phyloP scores from a whole-genome alignment of 1,140 invertebrate genomes.

The Diuraphis noxia region DNA sequence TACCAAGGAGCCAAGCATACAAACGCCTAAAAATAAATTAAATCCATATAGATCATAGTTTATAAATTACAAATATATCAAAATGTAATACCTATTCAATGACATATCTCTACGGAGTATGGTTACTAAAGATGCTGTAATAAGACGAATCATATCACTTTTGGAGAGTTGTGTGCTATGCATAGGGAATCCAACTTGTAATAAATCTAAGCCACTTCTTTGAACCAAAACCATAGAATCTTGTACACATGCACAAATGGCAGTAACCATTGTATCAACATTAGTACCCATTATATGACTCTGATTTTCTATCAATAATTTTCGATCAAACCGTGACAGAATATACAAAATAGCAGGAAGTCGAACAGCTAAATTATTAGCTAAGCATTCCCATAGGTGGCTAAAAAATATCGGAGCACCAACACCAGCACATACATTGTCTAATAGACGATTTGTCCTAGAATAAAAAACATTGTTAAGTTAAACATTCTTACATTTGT shows the following conservation, averaged over 20 bases:
- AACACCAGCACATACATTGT: constrained; percentile 80
- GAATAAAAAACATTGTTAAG: constrained; percentile 54
- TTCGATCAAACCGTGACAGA: constrained; percentile 81
- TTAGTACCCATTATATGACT: constrained; percentile 84
- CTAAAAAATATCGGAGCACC: constrained; percentile 81
- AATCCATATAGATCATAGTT: constrained; percentile 8
- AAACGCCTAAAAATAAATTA: constrained; percentile 66
- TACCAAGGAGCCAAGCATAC: constrained; percentile 81
- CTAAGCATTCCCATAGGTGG: constrained; percentile 86
- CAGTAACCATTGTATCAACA: constrained; percentile 77
- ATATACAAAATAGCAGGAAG: constrained; percentile 83
- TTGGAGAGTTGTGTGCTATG: constrained; percentile 77
- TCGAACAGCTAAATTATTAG: constrained; percentile 80
- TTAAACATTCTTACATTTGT: not conserved
- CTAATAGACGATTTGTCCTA: constrained; percentile 76
- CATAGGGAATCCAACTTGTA: constrained; percentile 84
- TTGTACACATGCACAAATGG: constrained; percentile 75
- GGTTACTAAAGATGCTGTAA: constrained; percentile 80
- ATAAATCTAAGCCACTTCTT: constrained; percentile 81
- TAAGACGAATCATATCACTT: constrained; percentile 75
- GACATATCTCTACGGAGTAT: constrained; percentile 90
- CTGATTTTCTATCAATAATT: constrained; percentile 81
- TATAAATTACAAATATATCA: constrained; percentile 19
- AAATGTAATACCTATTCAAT: constrained; percentile 71
- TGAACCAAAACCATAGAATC: constrained; percentile 84